phyloP scores from a whole-genome alignment of 2,888 invertebrate species.

The Aphidoletes aphidimyza region DNA sequence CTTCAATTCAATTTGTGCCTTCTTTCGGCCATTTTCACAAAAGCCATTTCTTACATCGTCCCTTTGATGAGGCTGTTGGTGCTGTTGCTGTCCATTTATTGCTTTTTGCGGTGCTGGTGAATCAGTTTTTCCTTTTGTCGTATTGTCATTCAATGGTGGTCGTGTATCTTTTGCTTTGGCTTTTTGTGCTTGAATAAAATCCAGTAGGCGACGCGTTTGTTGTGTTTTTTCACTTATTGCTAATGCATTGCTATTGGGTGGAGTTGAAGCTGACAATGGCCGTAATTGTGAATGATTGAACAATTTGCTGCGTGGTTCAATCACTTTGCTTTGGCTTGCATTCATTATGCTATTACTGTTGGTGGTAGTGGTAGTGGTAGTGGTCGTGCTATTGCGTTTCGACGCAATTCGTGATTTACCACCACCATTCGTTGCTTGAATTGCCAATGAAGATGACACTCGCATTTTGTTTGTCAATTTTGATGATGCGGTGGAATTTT shows the following conservation, averaged over 20 bases:
- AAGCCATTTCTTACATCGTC: slow-evolving; percentile 10
- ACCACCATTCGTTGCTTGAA: background rate
- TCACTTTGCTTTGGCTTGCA: background rate
- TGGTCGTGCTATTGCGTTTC: too few relatives aligned
- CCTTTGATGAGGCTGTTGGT: background rate
- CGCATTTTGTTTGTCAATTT: background rate
- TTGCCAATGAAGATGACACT: background rate
- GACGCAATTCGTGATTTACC: background rate
- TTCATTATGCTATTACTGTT: background rate
- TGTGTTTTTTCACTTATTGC: background rate
- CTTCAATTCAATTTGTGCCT: slow-evolving; percentile 56
- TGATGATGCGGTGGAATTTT: background rate
- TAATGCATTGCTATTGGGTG: slow-evolving; percentile 51
- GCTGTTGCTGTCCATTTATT: background rate
- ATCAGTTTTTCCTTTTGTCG: background rate
- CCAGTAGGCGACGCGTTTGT: slow-evolving; percentile 54
- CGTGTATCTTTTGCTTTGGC: slow-evolving; percentile 57
- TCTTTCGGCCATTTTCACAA: background rate
- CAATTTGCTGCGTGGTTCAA: background rate
- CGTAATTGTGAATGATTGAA: background rate
- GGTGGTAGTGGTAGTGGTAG: too few relatives aligned
- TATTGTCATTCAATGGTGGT: slow-evolving; percentile 57
- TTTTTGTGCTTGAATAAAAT: slow-evolving; percentile 57
- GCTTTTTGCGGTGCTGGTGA: background rate
- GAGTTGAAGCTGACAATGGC: background rate